These are phyloP conservation scores for Callopanchax toddi DNA, from an alignment of 2,113 vertebrate species.

Conservation along the genomic window DNA sequence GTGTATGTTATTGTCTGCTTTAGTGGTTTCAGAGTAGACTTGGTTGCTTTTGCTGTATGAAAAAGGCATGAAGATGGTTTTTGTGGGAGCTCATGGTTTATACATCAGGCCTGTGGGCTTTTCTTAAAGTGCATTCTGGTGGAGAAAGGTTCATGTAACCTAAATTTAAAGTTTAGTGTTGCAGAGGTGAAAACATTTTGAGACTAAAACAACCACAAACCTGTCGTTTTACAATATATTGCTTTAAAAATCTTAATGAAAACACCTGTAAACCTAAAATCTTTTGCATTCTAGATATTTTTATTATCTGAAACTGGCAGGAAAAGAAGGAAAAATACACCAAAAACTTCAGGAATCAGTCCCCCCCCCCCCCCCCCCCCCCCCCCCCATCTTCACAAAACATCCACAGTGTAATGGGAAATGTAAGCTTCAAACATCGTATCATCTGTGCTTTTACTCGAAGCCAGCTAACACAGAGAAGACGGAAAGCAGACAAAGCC, in stretches of 20 bases:
- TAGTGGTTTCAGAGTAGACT: neutral
- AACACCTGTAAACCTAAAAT: neutral
- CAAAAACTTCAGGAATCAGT: constrained; percentile 31
- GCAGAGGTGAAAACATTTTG: constrained; percentile 8
- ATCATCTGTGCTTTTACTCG: constrained; percentile 54
- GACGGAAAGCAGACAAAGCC: constrained; percentile 68
- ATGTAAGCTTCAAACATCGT: constrained; percentile 39
- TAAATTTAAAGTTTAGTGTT: constrained; percentile 30
- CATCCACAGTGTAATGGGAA: constrained; percentile 45
- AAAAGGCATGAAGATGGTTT: neutral
- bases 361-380: too few species aligned
- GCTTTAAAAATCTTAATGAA: neutral
- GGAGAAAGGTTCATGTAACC: neutral
- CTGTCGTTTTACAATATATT: constrained; percentile 6
- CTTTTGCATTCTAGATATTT: too few species aligned
- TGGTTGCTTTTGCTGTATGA: neutral
- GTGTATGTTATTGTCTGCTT: neutral
- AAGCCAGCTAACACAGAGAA: constrained; percentile 45
- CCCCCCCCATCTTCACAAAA: constrained; percentile 22
- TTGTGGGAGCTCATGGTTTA: neutral
- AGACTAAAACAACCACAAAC: constrained; percentile 21
- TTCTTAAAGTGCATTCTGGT: neutral
- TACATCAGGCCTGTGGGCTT: neutral
- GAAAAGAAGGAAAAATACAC: neutral
- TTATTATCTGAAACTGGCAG: neutral